Evolutionary conservation across 1,140 invertebrate species (phyloP), one percentile per base, ranked within the genome.

Genomic region (Euwallacea similis): DNA sequence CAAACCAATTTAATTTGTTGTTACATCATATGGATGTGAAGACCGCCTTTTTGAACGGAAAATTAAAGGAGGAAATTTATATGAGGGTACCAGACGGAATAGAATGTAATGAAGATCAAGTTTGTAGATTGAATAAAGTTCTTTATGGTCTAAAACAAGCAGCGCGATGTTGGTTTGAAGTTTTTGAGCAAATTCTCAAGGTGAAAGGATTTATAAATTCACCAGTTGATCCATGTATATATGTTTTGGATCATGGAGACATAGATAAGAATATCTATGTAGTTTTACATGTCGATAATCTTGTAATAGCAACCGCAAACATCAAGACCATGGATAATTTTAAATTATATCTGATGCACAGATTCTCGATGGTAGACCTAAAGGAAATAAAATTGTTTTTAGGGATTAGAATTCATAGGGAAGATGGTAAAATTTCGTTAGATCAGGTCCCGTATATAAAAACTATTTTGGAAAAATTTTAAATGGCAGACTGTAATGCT

Each of bases 101-200:
- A 13, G 42, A 67, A 21, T 56, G 66, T 42, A 44, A 76, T 11
- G 33, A 15, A 62, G 70, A 76, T 46, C 16, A 75, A 55, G 69
- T 80, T 42, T 80, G 77, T 62, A 80, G 71, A 74, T 71, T 84
- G 46, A 80, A 81, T 47, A 82, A 80, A 72, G 74, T 77, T 44
- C 64, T 83, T 13, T 84, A 84, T 74, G 82, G 80, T 0, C 73
- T 84, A 13, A 82, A 83, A 77, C 82, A 84, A 71, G 72, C 81
- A 33, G 78, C 81, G 56, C 71, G 76, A 67, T 76, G 75, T 53
- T 80, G 78, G 78, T 78, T 74, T 73, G 64, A 79, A 74, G 61
- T 61, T 3, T 76, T 80, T 74, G 70, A 80, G 41, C 15, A 75
- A 50, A 58, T 59, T 55, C 68, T 80, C 42, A 75, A 73, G 68